These are phyloP conservation scores for Agrilus cyanescens DNA, from an alignment of 2,888 invertebrate genomes.

Conservation along the genomic window DNA sequence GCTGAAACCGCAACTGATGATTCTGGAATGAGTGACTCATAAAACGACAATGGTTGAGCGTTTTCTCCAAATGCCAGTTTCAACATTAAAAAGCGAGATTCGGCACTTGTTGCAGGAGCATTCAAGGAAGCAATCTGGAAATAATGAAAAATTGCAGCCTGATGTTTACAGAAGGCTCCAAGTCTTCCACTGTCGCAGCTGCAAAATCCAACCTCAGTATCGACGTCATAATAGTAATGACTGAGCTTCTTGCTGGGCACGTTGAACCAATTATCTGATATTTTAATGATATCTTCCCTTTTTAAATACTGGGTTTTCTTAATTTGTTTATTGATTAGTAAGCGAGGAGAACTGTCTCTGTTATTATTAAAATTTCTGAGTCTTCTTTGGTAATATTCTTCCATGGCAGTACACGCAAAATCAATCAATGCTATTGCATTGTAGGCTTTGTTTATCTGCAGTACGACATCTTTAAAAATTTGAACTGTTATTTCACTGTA, in stretches of 20 bases:
- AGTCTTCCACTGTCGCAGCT: neutral
- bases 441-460: constrained; percentile 5
- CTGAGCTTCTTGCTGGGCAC: no score
- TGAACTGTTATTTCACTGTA: neutral
- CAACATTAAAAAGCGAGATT: neutral
- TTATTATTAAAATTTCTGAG: neutral
- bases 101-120: neutral
- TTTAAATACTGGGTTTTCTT: no score
- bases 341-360: no score
- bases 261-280: no score
- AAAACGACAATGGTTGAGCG: no score
- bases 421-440: constrained; percentile 9
- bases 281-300: no score
- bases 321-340: no score
- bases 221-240: neutral
- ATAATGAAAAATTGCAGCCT: neutral
- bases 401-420: constrained; percentile 9
- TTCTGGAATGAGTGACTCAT: no score
- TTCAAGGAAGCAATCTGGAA: no score
- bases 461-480: constrained; percentile 1
- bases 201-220: neutral
- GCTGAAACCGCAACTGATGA: no score
- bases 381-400: constrained; percentile 8
- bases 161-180: neutral
- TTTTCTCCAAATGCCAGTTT: neutral